Evolutionary conservation across 2,113 vertebrate species (phyloP), one percentile per base, ranked within the genome.

Genomic region (Nycticryphes semicollaris): DNA sequence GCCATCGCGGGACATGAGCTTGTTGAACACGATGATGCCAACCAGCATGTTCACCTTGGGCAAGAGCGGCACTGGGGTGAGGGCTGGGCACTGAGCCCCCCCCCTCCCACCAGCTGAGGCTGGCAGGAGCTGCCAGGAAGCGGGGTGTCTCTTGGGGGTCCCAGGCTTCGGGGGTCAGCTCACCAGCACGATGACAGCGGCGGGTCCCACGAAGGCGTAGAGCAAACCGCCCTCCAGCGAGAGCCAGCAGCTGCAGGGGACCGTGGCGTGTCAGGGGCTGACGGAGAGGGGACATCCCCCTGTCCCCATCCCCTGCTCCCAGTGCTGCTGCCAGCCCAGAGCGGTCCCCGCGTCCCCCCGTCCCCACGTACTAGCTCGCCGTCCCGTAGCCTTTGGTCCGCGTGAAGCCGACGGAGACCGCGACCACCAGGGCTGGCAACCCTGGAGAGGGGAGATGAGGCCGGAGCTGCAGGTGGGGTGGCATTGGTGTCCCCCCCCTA

Each of bases 11-110:
- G 99, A 98, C 99, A 99, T 99, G 95, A 99, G 99, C 97, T 99
- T 99, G 98, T 99, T 99, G 98, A 99, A 99, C 68, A 99, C 99
- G 74, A 99, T 99, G 76, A 99, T 99, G 80, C 99, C 99, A 8
- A 99, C 99, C 72, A 99, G 98, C 99, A 99, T 99, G 95, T 99
- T 99, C 96, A 99, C 99, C 99, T 99, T 97, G 63, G 86, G 69
- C 8, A 13, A 73, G 59, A 94, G 80, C 33, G 24, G 66, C 27
- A 45, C 7, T 22, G 15, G 48, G 7, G 18, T 77, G 56, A 90
- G 91, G 56, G 53, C 48, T 0, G 2, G 45, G 48, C 47, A 39
- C 2, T 1, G 78, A 72, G 53, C 51, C 47, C 27, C 51, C 25
- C 51, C 14, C 14, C 43, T 39, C 4, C 24, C 4, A 0, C 1